phyloP scores from a whole-genome alignment of 2,888 invertebrate species.

The Orgyia antiqua region DNA sequence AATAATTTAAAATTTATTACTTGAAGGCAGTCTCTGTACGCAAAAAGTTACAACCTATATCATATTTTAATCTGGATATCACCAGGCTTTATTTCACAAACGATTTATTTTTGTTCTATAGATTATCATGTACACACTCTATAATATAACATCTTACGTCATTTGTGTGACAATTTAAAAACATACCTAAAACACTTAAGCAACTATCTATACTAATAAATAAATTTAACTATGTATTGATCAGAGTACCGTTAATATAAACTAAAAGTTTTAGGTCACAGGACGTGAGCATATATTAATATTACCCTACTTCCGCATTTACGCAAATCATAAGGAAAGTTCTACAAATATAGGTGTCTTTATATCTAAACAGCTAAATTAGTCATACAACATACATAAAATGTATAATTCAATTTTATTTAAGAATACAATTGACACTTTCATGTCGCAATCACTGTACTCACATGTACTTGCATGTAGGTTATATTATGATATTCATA shows the following conservation, averaged over 20 bases:
- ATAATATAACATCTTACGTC: no score
- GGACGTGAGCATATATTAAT: not conserved
- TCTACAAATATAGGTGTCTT: slow-evolving; percentile 12
- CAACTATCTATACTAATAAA: slow-evolving; percentile 11
- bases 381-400: slow-evolving; percentile 17
- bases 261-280: slow-evolving; percentile 18
- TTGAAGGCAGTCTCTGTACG: no score
- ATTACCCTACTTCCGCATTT: slow-evolving; percentile 24
- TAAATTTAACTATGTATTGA: slow-evolving; percentile 18
- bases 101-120: no score
- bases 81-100: no score
- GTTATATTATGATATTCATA: not conserved
- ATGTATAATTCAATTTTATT: slow-evolving; percentile 15
- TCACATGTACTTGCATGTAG: not conserved
- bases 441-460: slow-evolving; percentile 11
- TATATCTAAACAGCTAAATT: slow-evolving; percentile 19
- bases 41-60: no score
- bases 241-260: slow-evolving; percentile 27
- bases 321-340: slow-evolving; percentile 15
- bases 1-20: no score
- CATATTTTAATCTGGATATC: no score
- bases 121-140: no score
- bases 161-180: no score
- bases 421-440: slow-evolving; percentile 13
- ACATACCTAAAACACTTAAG: no score